Evolutionary conservation across 2,113 vertebrate genomes (phyloP), one percentile per base, ranked within the genome.

Genomic region (Enhydra lutris): DNA sequence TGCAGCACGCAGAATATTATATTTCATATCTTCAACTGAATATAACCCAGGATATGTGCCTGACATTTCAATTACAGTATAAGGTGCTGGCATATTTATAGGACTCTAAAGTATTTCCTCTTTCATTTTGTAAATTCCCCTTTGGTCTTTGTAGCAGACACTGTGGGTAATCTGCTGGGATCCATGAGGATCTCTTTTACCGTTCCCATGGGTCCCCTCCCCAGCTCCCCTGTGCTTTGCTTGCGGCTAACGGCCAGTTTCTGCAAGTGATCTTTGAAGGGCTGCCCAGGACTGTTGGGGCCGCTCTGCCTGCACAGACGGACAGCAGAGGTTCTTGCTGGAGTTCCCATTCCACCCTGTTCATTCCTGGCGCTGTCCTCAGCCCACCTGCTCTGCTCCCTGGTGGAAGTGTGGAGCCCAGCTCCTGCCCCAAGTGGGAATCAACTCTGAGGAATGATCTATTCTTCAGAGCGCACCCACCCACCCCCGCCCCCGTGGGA

Each of bases 291-390:
- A 45, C 7, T 23, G 9, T 9, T 21, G n/a, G 31, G 15, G 39
- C 7, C 1, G 3, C 29, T 67, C 36, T 26, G 34, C 9, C 55
- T 71, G 67, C 11, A n/a, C 0, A n/a, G 67, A 21, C 6, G 50
- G 21, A 89, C 2, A 36, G 11, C 11, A 73, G 21, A 0, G 36
- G 57, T 6, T 52, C 52, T 52, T 52, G 6, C 42, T 9, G 31
- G 42, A 47, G 9, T 69, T 13, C 39, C 15, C 4, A 26, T 34
- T 34, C 8, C 7, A 63, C 4, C 3, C 1, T 0, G 10, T n/a
- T 39, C 4, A 7, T n/a, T 39, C 6, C 15, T 45, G 14, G 42
- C 4, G 23, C 0, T 1, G 6, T 6, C 21, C 18, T 83, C 9
- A 50, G 26, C 23, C 36, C 69, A 2, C 20, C 55, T 59, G 6